Conservation (phyloP, 2,888 invertebrate species). For the Autographa gamma region DNA sequence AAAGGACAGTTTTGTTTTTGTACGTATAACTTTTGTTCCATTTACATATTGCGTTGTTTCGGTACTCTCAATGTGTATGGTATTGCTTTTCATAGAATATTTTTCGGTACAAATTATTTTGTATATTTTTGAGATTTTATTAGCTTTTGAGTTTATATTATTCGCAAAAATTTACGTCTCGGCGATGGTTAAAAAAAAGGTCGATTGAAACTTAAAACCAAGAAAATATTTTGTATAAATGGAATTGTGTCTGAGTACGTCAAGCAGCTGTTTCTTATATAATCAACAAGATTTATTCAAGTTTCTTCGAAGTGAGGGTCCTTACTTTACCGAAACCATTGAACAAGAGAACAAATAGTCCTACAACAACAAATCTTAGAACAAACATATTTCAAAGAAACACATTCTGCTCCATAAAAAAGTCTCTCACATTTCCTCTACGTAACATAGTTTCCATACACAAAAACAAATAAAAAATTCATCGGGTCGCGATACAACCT, state of each 20-base stretch:
- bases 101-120: not conserved
- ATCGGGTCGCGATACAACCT: slow-evolving; percentile 52
- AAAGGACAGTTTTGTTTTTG: slow-evolving; percentile 8
- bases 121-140: too few relatives aligned
- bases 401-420: slow-evolving; percentile 22
- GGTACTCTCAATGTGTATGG: not conserved
- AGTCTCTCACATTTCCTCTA: slow-evolving; percentile 21
- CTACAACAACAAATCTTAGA: slow-evolving; percentile 21
- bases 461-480: slow-evolving; percentile 52
- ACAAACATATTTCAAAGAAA: slow-evolving; percentile 21
- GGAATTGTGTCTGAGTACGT: not conserved
- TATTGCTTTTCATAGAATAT: not conserved
- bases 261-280: not conserved
- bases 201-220: too few relatives aligned
- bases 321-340: not conserved
- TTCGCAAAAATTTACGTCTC: too few relatives aligned
- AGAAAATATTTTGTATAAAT: too few relatives aligned
- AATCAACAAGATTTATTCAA: not conserved
- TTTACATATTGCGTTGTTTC: slow-evolving; percentile 14
- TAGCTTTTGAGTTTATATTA: too few relatives aligned
- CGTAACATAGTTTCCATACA: slow-evolving; percentile 41
- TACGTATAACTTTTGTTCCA: slow-evolving; percentile 11
- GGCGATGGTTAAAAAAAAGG: too few relatives aligned
- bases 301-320: not conserved
- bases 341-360: slow-evolving; percentile 16